Evolutionary conservation across 2,888 invertebrate genomes (phyloP).

Genomic region (Elysia crispata): DNA sequence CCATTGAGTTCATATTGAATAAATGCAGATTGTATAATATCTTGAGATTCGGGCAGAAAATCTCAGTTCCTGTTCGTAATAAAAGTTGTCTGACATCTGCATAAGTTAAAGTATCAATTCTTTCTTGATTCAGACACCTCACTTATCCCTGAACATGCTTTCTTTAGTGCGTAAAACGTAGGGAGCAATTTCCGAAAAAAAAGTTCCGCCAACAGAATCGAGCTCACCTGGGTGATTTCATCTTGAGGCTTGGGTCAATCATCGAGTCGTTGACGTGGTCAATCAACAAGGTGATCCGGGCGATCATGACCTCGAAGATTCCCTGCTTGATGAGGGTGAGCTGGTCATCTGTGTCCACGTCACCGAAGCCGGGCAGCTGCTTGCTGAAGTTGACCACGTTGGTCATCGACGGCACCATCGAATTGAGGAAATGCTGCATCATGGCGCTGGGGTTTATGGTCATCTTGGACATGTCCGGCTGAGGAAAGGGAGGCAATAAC

Average conservation of each 20-base stretch:
- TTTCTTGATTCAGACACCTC: too few species aligned
- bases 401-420: slow-evolving; percentile 76
- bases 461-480: slow-evolving; percentile 68
- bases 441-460: slow-evolving; percentile 59
- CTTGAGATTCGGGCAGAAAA: too few species aligned
- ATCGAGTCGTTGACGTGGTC: slow-evolving; percentile 69
- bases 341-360: slow-evolving; percentile 73
- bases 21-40: too few species aligned
- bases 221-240: slow-evolving; percentile 73
- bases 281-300: slow-evolving; percentile 73
- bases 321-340: slow-evolving; percentile 76
- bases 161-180: too few species aligned
- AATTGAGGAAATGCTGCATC: slow-evolving; percentile 71
- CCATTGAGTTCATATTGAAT: too few species aligned
- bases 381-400: slow-evolving; percentile 76
- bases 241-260: slow-evolving; percentile 74
- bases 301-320: slow-evolving; percentile 75
- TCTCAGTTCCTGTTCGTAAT: too few species aligned
- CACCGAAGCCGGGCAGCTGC: slow-evolving; percentile 70
- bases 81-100: too few species aligned
- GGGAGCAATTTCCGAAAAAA: too few species aligned
- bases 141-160: too few species aligned
- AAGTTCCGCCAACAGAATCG: too few species aligned
- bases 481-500: slow-evolving; percentile 31
- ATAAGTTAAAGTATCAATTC: too few species aligned